Conservation (phyloP, 1,140 invertebrate species). For the Heliconius himera region DNA sequence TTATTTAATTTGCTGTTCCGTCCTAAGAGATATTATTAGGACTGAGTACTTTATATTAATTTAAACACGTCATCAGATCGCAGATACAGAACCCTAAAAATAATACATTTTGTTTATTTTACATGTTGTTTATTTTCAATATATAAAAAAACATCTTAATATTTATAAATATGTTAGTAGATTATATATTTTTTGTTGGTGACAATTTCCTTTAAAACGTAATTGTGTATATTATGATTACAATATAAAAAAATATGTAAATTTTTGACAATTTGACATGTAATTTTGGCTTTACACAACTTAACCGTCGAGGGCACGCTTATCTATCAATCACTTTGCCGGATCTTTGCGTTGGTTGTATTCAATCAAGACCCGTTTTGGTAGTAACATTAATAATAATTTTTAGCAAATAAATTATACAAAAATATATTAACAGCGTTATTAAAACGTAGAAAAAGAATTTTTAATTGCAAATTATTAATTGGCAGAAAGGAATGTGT, state of each 20-base stretch:
- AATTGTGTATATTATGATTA: not conserved
- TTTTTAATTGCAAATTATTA: not conserved
- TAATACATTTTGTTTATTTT: too few relatives aligned
- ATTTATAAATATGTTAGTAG: too few relatives aligned
- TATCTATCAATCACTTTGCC: slow-evolving; percentile 15
- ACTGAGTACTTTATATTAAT: too few relatives aligned
- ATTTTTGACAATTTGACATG: slow-evolving; percentile 9
- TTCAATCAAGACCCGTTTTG: not conserved
- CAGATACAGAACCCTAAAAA: too few relatives aligned
- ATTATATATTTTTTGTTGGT: not conserved
- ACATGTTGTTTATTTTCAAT: too few relatives aligned
- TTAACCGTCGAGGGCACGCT: not conserved
- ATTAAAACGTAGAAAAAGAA: not conserved
- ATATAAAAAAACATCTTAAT: too few relatives aligned
- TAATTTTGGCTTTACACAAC: slow-evolving; percentile 1
- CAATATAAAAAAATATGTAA: not conserved
- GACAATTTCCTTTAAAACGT: not conserved
- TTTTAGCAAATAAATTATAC: slow-evolving; percentile 3
- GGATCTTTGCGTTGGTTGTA: slow-evolving; percentile 2
- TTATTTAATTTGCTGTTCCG: too few relatives aligned
- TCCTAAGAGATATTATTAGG: too few relatives aligned
- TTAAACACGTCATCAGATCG: too few relatives aligned
- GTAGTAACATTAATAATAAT: slow-evolving; percentile 1
- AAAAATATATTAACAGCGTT: not conserved
- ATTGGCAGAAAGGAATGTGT: not conserved